Percentiles rank a stretch among this genome's conserved stretches.
Evolutionary conservation across 2,797 vertebrate genomes (phyloP).

Genomic region (Podarcis lilfordi): DNA sequence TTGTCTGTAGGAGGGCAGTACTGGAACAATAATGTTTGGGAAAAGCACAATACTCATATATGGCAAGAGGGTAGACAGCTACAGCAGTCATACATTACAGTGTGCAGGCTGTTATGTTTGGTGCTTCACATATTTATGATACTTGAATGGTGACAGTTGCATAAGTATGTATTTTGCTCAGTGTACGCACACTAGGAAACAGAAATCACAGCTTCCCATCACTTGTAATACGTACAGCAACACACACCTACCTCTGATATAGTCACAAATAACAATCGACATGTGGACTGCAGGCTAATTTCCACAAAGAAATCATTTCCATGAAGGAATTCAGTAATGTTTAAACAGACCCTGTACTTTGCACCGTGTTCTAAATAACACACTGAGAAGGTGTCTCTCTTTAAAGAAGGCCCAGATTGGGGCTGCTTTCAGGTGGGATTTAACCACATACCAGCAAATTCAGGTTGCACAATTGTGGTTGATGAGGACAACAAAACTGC

Average conservation of each 20-base stretch:
- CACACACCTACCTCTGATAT: not conserved
- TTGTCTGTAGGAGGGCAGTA: too few species aligned
- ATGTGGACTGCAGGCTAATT: not conserved
- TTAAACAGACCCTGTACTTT: not conserved
- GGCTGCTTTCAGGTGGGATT: too few species aligned
- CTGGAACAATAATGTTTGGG: too few species aligned
- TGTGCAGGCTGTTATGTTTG: too few species aligned
- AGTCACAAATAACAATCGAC: not conserved
- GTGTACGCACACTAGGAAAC: not conserved
- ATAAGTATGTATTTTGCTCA: not conserved
- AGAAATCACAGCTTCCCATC: not conserved
- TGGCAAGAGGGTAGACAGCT: too few species aligned
- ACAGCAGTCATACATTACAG: too few species aligned
- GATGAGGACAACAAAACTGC: too few species aligned
- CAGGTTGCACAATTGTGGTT: too few species aligned
- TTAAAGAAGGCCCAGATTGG: too few species aligned
- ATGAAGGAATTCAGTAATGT: not conserved
- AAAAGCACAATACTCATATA: too few species aligned
- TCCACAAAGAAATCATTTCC: not conserved
- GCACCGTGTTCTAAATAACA: not conserved
- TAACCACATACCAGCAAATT: too few species aligned
- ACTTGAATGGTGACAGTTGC: not conserved
- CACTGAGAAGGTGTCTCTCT: not conserved
- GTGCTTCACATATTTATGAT: too few species aligned
- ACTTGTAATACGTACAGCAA: not conserved